phyloP scores from a whole-genome alignment of 2,797 vertebrate genomes.

The Typhlichthys eigenmanni region DNA sequence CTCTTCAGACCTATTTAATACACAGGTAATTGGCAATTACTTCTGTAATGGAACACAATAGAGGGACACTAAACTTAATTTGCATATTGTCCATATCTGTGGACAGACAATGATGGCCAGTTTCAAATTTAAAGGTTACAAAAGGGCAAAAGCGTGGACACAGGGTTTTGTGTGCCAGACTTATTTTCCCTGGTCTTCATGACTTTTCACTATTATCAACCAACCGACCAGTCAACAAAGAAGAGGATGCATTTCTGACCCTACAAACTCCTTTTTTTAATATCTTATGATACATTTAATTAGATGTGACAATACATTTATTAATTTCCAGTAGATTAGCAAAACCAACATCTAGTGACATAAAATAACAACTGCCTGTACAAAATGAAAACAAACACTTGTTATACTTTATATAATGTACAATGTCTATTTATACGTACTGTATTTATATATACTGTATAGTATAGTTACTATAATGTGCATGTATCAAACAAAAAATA shows the following conservation, averaged over 20 bases:
- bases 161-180: constrained; percentile 32
- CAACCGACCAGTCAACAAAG: background rate
- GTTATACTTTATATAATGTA: background rate
- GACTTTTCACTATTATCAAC: background rate
- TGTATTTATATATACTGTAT: background rate
- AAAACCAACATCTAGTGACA: constrained; percentile 20
- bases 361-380: background rate
- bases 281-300: constrained; percentile 38
- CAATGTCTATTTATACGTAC: background rate
- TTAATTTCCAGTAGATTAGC: constrained; percentile 30
- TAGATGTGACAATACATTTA: constrained; percentile 52
- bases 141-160: constrained; percentile 57
- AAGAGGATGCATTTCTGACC: constrained; percentile 6
- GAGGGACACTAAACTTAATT: constrained; percentile 16
- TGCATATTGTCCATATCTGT: constrained; percentile 34
- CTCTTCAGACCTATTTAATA: background rate
- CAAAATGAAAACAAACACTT: constrained; percentile 9
- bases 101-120: constrained; percentile 33
- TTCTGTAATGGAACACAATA: constrained; percentile 26
- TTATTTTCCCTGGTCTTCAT: constrained; percentile 7
- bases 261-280: no score
- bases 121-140: constrained; percentile 62
- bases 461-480: no score
- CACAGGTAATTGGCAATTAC: background rate
- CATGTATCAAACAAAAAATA: background rate